Conservation (phyloP, 1,140 invertebrate species). For the Drosophila parabipectinata region DNA sequence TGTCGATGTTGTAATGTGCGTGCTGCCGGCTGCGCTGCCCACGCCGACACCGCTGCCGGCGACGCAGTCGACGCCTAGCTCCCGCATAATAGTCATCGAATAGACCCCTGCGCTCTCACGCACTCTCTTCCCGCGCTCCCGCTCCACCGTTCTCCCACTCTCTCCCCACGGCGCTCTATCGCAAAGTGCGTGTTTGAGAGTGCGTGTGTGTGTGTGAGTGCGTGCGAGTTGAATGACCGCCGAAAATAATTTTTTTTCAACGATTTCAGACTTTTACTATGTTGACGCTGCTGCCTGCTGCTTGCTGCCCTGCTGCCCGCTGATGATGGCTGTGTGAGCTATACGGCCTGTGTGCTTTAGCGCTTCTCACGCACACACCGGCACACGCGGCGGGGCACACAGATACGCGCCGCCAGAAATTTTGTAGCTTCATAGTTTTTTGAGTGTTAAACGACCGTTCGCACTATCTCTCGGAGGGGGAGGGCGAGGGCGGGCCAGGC, state of each 20-base stretch:
- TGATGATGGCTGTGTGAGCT: no score
- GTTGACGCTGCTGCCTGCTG: conserved; percentile 67
- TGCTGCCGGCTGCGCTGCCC: conserved; percentile 28
- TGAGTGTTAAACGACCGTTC: conserved; percentile 56
- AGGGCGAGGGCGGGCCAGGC: conserved; percentile 12
- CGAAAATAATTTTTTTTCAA: conserved; percentile 83
- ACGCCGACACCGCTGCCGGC: conserved; percentile 5
- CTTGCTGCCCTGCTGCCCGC: neutral
- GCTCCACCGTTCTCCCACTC: conserved; percentile 27
- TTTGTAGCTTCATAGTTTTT: conserved; percentile 58
- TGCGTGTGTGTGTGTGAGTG: conserved; percentile 43
- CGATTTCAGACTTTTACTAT: conserved; percentile 84
- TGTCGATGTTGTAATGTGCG: conserved; percentile 48
- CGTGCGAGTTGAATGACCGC: conserved; percentile 82
- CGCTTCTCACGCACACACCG: conserved; percentile 37
- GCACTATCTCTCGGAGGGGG: conserved; percentile 56
- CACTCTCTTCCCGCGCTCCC: conserved; percentile 32
- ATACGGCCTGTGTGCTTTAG: conserved; percentile 23
- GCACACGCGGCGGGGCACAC: conserved; percentile 1
- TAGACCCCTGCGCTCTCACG: conserved; percentile 3
- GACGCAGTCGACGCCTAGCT: conserved; percentile 12
- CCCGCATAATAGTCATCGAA: conserved; percentile 48
- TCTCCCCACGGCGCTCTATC: conserved; percentile 12
- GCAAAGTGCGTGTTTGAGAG: conserved; percentile 33
- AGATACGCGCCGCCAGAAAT: conserved; percentile 13